A percentile compares a stretch with the other conserved stretches of the same genome.
These are phyloP conservation scores for Bradypodion pumilum DNA, from an alignment of 2,797 vertebrate genomes.

Conservation along the genomic window DNA sequence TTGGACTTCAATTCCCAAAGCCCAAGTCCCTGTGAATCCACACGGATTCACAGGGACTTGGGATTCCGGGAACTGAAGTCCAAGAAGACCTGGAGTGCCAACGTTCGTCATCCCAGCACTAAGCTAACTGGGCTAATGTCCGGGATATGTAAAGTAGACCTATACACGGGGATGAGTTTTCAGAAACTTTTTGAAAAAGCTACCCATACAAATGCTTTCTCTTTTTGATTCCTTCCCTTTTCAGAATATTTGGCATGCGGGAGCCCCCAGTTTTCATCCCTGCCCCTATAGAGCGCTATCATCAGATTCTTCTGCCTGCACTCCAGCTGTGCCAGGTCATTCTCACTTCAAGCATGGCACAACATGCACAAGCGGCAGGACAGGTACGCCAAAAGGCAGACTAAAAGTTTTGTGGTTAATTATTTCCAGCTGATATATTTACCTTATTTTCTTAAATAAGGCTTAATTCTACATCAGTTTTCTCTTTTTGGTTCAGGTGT, in stretches of 20 bases:
- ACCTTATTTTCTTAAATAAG: not conserved
- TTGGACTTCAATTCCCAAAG: too few relatives aligned
- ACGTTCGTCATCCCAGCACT: too few relatives aligned
- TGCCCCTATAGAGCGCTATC: constrained; percentile 90
- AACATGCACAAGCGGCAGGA: constrained; percentile 93
- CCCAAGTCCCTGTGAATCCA: too few relatives aligned
- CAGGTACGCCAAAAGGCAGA: constrained; percentile 78
- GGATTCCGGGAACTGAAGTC: too few relatives aligned
- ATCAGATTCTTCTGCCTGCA: constrained; percentile 92
- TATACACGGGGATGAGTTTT: not conserved
- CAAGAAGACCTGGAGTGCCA: too few relatives aligned
- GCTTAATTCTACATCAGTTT: not conserved
- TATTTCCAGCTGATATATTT: not conserved
- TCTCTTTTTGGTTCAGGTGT: constrained; percentile 76
- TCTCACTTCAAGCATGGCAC: constrained; percentile 91
- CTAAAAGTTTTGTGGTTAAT: not conserved
- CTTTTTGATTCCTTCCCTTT: not conserved
- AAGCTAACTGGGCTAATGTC: not conserved
- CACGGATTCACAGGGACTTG: too few relatives aligned
- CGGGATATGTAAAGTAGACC: not conserved
- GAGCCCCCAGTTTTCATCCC: constrained; percentile 93
- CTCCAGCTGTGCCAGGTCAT: constrained; percentile 92
- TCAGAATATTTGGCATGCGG: constrained; percentile 85
- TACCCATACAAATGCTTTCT: not conserved
- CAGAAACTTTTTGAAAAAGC: not conserved